phyloP scores from a whole-genome alignment of 2,888 invertebrate species.

The Mythimna ferrago region DNA sequence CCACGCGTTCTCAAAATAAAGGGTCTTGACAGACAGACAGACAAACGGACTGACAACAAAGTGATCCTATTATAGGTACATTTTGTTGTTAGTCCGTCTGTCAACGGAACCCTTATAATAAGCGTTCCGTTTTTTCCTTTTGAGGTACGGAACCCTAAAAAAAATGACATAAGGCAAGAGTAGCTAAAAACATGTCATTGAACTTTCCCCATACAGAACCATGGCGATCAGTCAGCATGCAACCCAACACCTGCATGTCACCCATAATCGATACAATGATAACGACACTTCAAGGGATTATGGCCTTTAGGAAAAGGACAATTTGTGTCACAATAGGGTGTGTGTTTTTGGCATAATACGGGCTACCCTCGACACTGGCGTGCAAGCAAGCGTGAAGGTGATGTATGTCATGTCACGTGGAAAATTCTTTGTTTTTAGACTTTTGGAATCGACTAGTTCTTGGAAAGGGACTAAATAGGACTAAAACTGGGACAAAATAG shows the following conservation, averaged over 20 bases:
- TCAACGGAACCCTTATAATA: no score
- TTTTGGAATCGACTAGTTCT: background rate
- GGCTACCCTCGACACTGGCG: constrained; percentile 65
- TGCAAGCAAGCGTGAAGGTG: constrained; percentile 71
- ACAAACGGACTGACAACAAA: no score
- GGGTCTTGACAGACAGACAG: no score
- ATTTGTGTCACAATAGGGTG: constrained; percentile 36
- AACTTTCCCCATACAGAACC: constrained; percentile 51
- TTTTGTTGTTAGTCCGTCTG: no score
- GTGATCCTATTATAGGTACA: no score
- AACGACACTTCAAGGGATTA: constrained; percentile 52
- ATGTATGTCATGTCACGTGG: constrained; percentile 38
- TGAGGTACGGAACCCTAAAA: no score
- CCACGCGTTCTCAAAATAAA: no score
- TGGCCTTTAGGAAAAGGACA: constrained; percentile 12
- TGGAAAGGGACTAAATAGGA: no score
- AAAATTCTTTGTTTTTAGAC: constrained; percentile 20
- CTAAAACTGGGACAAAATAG: no score
- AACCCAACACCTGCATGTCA: constrained; percentile 65
- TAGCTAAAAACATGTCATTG: constrained; percentile 58
- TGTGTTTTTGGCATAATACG: constrained; percentile 43
- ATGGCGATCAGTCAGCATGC: constrained; percentile 67
- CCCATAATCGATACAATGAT: constrained; percentile 72
- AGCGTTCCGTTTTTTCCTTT: no score
- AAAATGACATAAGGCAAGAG: background rate